These are phyloP conservation scores for Pardosa pseudoannulata DNA, from an alignment of 2,888 invertebrate species.

Conservation along the genomic window DNA sequence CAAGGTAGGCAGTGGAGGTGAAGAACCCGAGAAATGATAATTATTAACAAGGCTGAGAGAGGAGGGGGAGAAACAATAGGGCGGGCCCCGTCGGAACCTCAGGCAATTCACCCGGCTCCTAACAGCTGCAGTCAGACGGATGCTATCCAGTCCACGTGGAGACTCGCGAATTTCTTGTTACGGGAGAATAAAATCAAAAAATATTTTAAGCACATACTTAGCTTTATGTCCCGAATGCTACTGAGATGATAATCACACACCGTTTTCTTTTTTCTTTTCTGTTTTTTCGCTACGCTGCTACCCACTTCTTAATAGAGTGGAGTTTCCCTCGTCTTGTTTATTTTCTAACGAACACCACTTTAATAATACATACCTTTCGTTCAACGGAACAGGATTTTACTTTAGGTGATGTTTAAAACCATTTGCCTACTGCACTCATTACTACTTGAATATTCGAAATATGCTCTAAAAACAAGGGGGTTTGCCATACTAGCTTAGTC, in stretches of 20 bases:
- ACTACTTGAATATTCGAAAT: too few species aligned
- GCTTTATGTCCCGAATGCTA: not conserved
- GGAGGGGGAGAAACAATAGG: slow-evolving; percentile 14
- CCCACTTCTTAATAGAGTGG: too few species aligned
- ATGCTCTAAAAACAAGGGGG: too few species aligned
- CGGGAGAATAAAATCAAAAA: not conserved
- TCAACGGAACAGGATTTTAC: too few species aligned
- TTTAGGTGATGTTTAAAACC: too few species aligned
- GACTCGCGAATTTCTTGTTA: not conserved
- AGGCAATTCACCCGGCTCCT: not conserved
- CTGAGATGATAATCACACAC: not conserved
- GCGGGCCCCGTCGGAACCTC: slow-evolving; percentile 1
- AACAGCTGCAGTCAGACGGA: slow-evolving; percentile 13
- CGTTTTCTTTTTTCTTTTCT: not conserved
- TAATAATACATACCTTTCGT: too few species aligned
- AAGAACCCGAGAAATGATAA: slow-evolving; percentile 41
- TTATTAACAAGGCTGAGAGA: slow-evolving; percentile 27
- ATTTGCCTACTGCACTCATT: too few species aligned
- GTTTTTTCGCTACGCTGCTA: too few species aligned
- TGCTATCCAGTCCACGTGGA: slow-evolving; percentile 2
- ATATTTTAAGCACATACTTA: not conserved
- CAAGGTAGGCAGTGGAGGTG: slow-evolving; percentile 19
- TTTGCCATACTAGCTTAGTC: too few species aligned
- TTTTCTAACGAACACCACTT: too few species aligned
- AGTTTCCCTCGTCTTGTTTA: too few species aligned